These are phyloP conservation scores for Sus cebifrons DNA, from an alignment of 2,797 vertebrate species.

Conservation along the genomic window DNA sequence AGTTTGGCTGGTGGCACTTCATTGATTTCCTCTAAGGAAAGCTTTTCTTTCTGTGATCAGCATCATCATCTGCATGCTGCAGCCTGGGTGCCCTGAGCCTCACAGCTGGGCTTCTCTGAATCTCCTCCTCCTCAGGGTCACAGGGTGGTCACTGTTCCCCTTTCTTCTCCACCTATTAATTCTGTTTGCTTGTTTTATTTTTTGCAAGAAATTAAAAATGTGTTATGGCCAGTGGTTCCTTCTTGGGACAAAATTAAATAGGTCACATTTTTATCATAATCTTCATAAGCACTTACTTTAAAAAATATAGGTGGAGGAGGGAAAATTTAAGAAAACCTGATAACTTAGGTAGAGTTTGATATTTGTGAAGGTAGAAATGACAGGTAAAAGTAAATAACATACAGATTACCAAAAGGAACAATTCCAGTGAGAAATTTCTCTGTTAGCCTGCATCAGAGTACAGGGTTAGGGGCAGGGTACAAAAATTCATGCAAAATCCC, in stretches of 20 bases:
- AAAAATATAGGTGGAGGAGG: background rate
- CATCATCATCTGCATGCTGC: background rate
- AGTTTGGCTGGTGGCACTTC: background rate
- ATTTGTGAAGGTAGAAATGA: slow-evolving; percentile 4
- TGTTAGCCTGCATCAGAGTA: background rate
- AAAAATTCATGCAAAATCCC: background rate
- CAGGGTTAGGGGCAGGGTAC: background rate
- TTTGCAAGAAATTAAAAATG: background rate
- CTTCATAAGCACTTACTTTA: background rate
- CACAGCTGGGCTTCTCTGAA: background rate
- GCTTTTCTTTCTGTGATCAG: background rate
- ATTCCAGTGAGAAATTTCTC: background rate
- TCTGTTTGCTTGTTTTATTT: slow-evolving; percentile 36
- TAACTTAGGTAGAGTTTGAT: background rate
- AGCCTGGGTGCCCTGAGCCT: too few relatives aligned
- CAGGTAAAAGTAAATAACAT: background rate
- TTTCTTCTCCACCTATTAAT: background rate
- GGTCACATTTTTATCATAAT: background rate
- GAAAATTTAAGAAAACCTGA: background rate
- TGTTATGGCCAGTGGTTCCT: background rate
- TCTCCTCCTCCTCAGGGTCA: background rate
- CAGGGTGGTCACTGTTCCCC: background rate
- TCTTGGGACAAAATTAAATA: background rate
- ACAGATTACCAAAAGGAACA: background rate
- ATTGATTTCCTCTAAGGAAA: background rate